Base-by-base conservation (phyloP, 2,797 vertebrate species). In the Myotis vivesi region DNA sequence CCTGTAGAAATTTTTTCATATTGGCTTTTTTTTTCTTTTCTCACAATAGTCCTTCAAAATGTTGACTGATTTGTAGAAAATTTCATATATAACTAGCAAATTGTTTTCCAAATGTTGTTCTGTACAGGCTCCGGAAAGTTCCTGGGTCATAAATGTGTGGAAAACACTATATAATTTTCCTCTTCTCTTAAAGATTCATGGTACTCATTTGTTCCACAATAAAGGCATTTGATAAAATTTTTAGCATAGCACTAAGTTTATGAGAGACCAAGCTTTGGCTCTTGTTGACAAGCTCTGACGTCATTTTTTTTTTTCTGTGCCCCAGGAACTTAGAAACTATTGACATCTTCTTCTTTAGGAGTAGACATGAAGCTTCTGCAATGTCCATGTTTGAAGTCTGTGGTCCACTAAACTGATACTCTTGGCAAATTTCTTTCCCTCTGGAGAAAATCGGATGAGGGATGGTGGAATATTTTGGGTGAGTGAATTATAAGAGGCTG, bases 91-190 rank as follows among this genome's bases (percentile, higher is more conserved):
- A 86, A 81, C 25, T 53, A 73, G 30, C 36, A 82, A 82, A 72
- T 79, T 94, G 8, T 92, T 94, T 94, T 89, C 33, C n/a, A 91
- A 77, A 62, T 94, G 85, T 84, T 94, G 91, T 87, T 69, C 36
- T 66, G 5, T 72, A 77, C 17, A 72, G 64, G 51, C 25, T 72
- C 53, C 17, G 23, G 25, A 91, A 81, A 72, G n/a, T 84, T 80
- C 46, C 36, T 64, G 57, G n/a, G 11, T 85, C 22, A 68, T 86
- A 46, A 57, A 66, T 49, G 8, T 81, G 33, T 96, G 38, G 41
- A 87, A 89, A 77, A 41, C 13, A 72, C 3, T 49, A 17, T 72
- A 53, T 81, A 38, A 10, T 80, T 87, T 95, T 89, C n/a, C 3
- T 79, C 82, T 87, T 55, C 16, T 94, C 20, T 79, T 79, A 55